Evolutionary conservation across 2,888 invertebrate genomes (phyloP), one percentile per base, ranked within the genome.

Genomic region (Sinhomidia bicolor): DNA sequence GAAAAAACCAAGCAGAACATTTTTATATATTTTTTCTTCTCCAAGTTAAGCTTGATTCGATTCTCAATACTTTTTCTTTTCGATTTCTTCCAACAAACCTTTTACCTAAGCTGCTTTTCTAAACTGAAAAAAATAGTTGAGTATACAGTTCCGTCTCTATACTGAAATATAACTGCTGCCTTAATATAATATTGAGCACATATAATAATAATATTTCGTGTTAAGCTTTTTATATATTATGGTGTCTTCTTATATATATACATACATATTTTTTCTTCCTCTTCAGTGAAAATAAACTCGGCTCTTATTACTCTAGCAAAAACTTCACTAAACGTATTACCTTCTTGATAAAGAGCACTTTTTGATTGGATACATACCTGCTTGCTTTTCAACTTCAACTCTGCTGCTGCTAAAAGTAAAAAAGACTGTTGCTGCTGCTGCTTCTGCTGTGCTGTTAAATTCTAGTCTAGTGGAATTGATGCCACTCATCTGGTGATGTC

Each of bases 321-420:
- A 36, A 68, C 36, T 68, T 20, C 0, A 17, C 68, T 47, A 80
- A 62, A 32, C 62, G 44, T 41, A 68, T 82, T 82, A 51, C 68
- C 51, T 32, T 76, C 76, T 51, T 76, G 65, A 68, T 60, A 47
- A 47, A 78, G 78, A 62, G n/a, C 47, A n/a, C 41, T 51, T 47
- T 47, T 85, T 65, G 85, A 78, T 78, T 78, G 78, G 65, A 81
- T n/a, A 20, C 36, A n/a, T n/a, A n/a, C n/a, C n/a, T n/a, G n/a
- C n/a, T n/a, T n/a, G n/a, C n/a, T n/a, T n/a, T n/a, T n/a, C n/a
- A n/a, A n/a, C n/a, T n/a, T n/a, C n/a, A n/a, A n/a, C n/a, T n/a
- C 74, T 74, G 44, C 26, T 51, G 29, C n/a, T 20, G 17, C 32
- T 60, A 6, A 36, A 47, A 51, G 17, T 51, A 20, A 80, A 79